These are phyloP conservation scores for Acrobasis repandana DNA, from an alignment of 2,888 invertebrate genomes.

Conservation along the genomic window DNA sequence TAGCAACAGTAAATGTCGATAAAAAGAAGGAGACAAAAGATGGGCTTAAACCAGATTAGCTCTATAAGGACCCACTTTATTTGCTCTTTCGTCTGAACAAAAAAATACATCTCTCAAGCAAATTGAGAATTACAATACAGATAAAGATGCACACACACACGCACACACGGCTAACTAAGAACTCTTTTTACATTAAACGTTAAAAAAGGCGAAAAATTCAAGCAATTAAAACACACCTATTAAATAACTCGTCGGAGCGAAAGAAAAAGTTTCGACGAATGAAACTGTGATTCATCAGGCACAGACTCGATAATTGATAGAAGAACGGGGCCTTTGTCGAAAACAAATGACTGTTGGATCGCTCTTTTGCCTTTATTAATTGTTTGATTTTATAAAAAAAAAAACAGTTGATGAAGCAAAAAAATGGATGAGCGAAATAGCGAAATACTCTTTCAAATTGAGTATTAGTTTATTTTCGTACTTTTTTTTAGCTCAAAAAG, in stretches of 20 bases:
- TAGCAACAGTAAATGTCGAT: too few relatives aligned
- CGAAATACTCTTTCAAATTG: neutral
- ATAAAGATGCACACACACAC: too few relatives aligned
- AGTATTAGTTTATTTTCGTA: neutral
- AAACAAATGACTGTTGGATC: conserved; percentile 18
- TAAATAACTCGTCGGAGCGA: conserved; percentile 1
- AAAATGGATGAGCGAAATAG: neutral
- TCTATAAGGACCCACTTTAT: too few relatives aligned
- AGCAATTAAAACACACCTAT: conserved; percentile 13
- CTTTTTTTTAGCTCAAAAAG: too few relatives aligned
- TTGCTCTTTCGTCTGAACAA: too few relatives aligned
- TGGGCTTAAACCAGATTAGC: too few relatives aligned
- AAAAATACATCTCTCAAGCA: too few relatives aligned
- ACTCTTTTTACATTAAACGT: too few relatives aligned
- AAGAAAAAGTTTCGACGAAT: conserved; percentile 12
- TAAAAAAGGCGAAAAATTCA: neutral
- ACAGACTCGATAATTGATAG: conserved; percentile 16
- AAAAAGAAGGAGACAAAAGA: too few relatives aligned
- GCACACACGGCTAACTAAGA: too few relatives aligned
- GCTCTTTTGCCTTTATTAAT: conserved; percentile 19
- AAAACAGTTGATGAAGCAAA: conserved; percentile 4
- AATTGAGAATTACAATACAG: too few relatives aligned
- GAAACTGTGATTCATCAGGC: conserved; percentile 17
- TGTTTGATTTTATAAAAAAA: conserved; percentile 19
- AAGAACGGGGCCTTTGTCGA: conserved; percentile 20